A percentile compares a stretch with the other conserved stretches of the same genome.
Conservation (phyloP, 1,140 invertebrate species). For the Wiebesia pumilae region DNA sequence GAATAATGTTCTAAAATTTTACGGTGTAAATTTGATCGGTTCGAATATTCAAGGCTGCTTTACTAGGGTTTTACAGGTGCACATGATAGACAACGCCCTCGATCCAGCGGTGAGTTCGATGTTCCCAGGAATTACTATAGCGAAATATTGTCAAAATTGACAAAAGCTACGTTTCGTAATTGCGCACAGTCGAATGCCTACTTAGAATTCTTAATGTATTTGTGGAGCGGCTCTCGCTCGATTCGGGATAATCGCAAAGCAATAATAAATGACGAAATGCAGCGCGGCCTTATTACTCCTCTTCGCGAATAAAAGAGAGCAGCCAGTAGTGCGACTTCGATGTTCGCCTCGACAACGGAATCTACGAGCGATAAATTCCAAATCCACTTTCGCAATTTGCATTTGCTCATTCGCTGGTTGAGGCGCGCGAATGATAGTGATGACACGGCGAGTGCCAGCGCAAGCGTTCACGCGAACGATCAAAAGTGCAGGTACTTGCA, state of each 20-base stretch:
- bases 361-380: constrained; percentile 48
- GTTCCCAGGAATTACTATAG: no score
- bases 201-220: background rate
- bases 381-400: constrained; percentile 54
- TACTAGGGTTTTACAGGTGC: no score
- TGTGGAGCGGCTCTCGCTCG: no score
- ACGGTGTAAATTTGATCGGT: no score
- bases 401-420: constrained; percentile 32
- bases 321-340: background rate
- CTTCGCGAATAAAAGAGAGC: background rate
- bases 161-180: no score
- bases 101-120: no score
- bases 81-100: no score
- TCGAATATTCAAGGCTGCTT: no score
- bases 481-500: constrained; percentile 65
- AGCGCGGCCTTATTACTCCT: background rate
- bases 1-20: no score
- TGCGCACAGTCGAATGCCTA: background rate
- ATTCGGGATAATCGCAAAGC: background rate
- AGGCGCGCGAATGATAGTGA: constrained; percentile 51
- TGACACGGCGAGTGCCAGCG: constrained; percentile 50
- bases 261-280: background rate
- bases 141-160: no score
- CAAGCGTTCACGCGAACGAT: background rate
- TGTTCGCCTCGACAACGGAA: background rate